Evolutionary conservation across 2,888 invertebrate genomes (phyloP), one percentile per base, ranked within the genome.

Genomic region (Acrocera orbiculus): DNA sequence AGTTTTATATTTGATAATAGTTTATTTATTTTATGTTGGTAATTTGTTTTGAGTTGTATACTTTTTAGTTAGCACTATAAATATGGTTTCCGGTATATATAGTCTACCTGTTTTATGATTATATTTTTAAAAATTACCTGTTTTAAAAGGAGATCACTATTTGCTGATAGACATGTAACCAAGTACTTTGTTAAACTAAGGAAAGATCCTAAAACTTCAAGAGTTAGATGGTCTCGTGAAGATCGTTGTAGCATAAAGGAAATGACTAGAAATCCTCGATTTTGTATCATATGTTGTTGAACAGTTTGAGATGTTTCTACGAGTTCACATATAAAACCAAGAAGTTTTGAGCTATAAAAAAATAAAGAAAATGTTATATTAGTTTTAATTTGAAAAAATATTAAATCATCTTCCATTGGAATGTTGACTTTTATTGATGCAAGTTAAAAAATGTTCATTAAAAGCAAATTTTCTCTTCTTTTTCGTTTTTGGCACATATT

Each of bases 211-310:
- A 96, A 70, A 24, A 95, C 93, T 57, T 92, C 87, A 26, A 86
- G 76, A 8, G 90, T 92, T 34, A 96, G 70, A 59, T 96, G 95
- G 52, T 93, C 90, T 42, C 89, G 69, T 33, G 79, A 83, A 40
- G 86, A 90, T 48, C 89, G 73, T 61, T 93, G 90, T 49, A 96
- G 71, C 76, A 93, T 85, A 61, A 86, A 92, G 46, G 95, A 90
- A 58, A 99, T 92, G 43, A 98, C 93, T 49, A 98, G 73, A 64
- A 98, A 96, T 39, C 96, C 98, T 48, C 93, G 79, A 60, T 92
- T 93, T 46, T 96, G 96, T 58, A 95, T 85, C 83, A 98, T 90
- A 61, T 99, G 98, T 57, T 98, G 96, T 57, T 98, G 98, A 38
- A 96, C 93, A 24, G 92, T 92, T 54, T 86, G 81, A 46, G 95